These are phyloP conservation scores for Elymnias hypermnestra DNA, from an alignment of 1,140 invertebrate species.

Conservation along the genomic window DNA sequence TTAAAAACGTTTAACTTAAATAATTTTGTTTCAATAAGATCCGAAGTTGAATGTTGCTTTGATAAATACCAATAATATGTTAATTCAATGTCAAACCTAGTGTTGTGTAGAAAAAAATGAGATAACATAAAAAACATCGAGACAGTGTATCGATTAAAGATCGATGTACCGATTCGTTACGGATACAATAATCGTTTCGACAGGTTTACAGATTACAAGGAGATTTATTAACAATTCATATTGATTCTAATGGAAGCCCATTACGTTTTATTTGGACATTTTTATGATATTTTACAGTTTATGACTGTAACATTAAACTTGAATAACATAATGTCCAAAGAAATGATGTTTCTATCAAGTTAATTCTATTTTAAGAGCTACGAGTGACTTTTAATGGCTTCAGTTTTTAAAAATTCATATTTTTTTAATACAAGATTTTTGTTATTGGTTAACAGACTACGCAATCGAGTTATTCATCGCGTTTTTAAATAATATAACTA, in stretches of 20 bases:
- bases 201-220: slow-evolving; percentile 8
- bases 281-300: slow-evolving; percentile 2
- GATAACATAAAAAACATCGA: slow-evolving; percentile 18
- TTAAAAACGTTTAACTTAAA: no score
- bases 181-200: slow-evolving; percentile 12
- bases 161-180: slow-evolving; percentile 13
- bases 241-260: slow-evolving; percentile 14
- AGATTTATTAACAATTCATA: slow-evolving; percentile 16
- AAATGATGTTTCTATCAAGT: not conserved
- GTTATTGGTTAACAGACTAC: no score
- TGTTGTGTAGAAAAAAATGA: no score
- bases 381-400: no score
- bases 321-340: not conserved
- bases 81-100: no score
- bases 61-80: no score
- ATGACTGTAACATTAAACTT: not conserved
- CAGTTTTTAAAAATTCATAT: no score
- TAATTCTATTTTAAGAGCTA: not conserved
- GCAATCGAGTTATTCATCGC: no score
- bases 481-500: no score
- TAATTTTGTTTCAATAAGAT: no score
- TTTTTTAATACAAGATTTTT: no score
- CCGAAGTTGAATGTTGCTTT: no score
- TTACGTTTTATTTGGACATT: slow-evolving; percentile 14
- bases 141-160: slow-evolving; percentile 12